A percentile compares a stretch with the other conserved stretches of the same genome.
Conservation (phyloP, 2,888 invertebrate species). For the Helobdella robusta region DNA sequence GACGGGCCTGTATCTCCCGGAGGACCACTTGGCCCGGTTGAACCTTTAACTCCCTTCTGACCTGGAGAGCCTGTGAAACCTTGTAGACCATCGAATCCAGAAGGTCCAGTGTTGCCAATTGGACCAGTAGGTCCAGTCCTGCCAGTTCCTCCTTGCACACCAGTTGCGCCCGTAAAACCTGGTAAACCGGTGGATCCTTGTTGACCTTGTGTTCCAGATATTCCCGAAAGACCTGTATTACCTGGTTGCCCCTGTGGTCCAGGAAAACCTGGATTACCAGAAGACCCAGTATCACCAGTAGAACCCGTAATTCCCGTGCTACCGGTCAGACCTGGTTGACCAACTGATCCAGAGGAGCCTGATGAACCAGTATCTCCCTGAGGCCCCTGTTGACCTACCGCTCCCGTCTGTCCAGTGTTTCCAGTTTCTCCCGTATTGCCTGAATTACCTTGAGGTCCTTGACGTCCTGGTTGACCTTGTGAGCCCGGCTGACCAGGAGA, state of each 20-base stretch:
- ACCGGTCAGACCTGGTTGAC: conserved; percentile 7
- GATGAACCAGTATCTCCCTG: conserved; percentile 20
- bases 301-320: not conserved
- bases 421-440: conserved; percentile 16
- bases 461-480: conserved; percentile 12
- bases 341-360: conserved; percentile 6
- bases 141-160: not conserved
- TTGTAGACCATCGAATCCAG: not conserved
- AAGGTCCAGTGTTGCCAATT: not conserved
- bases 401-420: conserved; percentile 13
- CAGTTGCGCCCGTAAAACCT: not conserved
- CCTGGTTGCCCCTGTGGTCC: not conserved
- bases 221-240: conserved; percentile 32
- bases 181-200: not conserved
- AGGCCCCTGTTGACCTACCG: conserved; percentile 31
- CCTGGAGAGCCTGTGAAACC: too few species aligned
- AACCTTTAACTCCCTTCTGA: too few species aligned
- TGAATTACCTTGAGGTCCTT: conserved; percentile 18
- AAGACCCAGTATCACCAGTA: not conserved
- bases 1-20: not conserved
- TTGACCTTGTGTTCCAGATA: conserved; percentile 37
- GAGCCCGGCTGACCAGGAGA: conserved; percentile 11
- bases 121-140: conserved; percentile 6
- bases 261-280: conserved; percentile 1
- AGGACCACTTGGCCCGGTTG: not conserved